Evolutionary conservation across 2,113 vertebrate genomes (phyloP).

Genomic region (Hyla sarda): DNA sequence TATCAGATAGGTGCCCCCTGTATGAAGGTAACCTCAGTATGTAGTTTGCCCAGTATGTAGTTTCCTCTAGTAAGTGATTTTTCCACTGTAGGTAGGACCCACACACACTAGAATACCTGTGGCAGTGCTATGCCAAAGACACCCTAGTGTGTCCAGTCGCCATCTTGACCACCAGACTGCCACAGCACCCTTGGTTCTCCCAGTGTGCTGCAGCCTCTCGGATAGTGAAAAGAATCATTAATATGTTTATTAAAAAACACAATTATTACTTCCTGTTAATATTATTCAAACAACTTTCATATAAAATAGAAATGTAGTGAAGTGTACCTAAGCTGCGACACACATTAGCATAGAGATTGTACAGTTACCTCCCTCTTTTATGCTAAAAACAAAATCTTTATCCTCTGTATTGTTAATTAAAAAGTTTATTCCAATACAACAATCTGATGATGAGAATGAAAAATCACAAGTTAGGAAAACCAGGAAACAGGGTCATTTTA

Average conservation of each 20-base stretch:
- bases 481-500: background rate
- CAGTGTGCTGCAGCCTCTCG: too few species aligned
- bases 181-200: too few species aligned
- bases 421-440: background rate
- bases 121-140: too few species aligned
- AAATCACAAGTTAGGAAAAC: background rate
- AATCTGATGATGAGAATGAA: background rate
- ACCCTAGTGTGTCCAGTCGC: too few species aligned
- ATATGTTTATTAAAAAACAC: background rate
- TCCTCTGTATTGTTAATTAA: background rate
- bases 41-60: too few species aligned
- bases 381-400: background rate
- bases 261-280: background rate
- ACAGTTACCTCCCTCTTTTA: background rate
- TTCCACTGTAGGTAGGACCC: too few species aligned
- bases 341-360: constrained; percentile 7
- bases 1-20: too few species aligned
- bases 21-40: too few species aligned
- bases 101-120: too few species aligned
- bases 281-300: background rate
- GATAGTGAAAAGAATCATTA: background rate
- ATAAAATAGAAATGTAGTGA: constrained; percentile 12
- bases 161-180: too few species aligned
- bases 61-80: too few species aligned
- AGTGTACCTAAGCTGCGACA: background rate